A percentile compares a stretch with the other conserved stretches of the same genome.
These are phyloP conservation scores for Catharus ustulatus DNA, from an alignment of 2,797 vertebrate species.

Conservation along the genomic window DNA sequence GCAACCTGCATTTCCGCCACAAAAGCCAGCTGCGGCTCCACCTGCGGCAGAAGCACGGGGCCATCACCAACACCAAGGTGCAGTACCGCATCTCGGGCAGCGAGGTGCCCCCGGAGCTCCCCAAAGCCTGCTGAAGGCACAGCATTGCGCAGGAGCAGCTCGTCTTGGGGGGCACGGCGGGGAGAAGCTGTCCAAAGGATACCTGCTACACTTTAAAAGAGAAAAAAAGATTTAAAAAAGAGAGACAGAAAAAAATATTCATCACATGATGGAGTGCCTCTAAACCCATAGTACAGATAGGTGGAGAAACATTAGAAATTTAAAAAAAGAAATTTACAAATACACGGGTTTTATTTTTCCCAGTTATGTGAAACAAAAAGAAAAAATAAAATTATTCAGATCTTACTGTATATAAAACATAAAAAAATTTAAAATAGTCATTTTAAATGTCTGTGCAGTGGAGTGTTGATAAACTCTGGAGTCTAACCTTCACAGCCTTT, in stretches of 20 bases:
- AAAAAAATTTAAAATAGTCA: constrained; percentile 57
- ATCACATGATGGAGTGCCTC: constrained; percentile 82
- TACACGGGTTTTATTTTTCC: constrained; percentile 77
- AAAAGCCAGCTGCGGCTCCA: constrained; percentile 98
- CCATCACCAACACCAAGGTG: constrained; percentile 99
- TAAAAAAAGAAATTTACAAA: neutral
- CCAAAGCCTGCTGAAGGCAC: constrained; percentile 87
- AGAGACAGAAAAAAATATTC: neutral
- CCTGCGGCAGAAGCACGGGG: constrained; percentile 97
- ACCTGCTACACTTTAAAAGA: constrained; percentile 71
- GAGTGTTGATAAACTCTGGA: constrained; percentile 76
- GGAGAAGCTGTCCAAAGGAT: constrained; percentile 75
- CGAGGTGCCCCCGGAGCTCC: constrained; percentile 88
- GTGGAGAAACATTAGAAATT: constrained; percentile 51
- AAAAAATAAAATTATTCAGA: constrained; percentile 68
- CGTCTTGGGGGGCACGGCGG: neutral
- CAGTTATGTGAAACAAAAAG: constrained; percentile 77
- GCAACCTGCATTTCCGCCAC: constrained; percentile 99
- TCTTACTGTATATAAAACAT: constrained; percentile 74
- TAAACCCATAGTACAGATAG: constrained; percentile 79
- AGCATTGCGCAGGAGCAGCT: constrained; percentile 25
- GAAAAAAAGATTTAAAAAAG: no score
- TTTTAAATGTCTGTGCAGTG: constrained; percentile 74
- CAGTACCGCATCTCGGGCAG: constrained; percentile 90
- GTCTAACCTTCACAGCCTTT: constrained; percentile 74